A percentile compares a stretch with the other conserved stretches of the same genome.
phyloP scores from a whole-genome alignment of 2,888 invertebrate species.

The Harpagoxenus sublaevis region DNA sequence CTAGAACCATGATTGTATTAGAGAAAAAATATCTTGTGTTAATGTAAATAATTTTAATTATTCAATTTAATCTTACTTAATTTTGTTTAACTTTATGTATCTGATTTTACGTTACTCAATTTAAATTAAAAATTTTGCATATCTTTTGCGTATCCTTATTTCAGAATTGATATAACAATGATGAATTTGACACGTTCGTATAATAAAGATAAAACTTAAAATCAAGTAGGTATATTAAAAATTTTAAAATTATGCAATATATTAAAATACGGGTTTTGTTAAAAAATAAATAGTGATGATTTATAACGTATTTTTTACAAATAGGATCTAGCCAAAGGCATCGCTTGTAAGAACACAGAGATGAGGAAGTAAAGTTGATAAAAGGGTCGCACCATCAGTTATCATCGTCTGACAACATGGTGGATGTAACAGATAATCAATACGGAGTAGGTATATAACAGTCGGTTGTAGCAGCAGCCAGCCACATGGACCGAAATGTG shows the following conservation, averaged over 20 bases:
- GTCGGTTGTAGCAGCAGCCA: conserved; percentile 64
- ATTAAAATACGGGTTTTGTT: background rate
- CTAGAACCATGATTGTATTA: background rate
- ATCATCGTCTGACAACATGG: conserved; percentile 72
- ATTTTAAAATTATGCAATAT: background rate
- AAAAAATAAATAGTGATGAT: background rate
- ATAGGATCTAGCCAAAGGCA: background rate
- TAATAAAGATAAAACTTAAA: conserved; percentile 5
- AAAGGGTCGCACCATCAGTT: conserved; percentile 54
- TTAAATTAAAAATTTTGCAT: background rate
- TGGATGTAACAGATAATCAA: conserved; percentile 77
- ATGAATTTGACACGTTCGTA: background rate
- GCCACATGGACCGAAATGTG: conserved; percentile 72
- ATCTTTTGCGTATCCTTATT: background rate
- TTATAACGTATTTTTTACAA: background rate
- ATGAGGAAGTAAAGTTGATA: background rate
- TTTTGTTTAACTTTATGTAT: background rate
- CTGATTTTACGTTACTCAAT: background rate
- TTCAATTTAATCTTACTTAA: background rate
- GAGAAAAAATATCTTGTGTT: background rate
- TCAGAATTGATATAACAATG: background rate
- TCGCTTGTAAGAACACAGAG: background rate
- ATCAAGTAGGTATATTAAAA: background rate
- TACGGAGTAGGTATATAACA: conserved; percentile 64
- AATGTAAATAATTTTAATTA: conserved; percentile 7